phyloP scores from a whole-genome alignment of 53 echinoderm and acorn worm species.

The Apostichopus leukothele region DNA sequence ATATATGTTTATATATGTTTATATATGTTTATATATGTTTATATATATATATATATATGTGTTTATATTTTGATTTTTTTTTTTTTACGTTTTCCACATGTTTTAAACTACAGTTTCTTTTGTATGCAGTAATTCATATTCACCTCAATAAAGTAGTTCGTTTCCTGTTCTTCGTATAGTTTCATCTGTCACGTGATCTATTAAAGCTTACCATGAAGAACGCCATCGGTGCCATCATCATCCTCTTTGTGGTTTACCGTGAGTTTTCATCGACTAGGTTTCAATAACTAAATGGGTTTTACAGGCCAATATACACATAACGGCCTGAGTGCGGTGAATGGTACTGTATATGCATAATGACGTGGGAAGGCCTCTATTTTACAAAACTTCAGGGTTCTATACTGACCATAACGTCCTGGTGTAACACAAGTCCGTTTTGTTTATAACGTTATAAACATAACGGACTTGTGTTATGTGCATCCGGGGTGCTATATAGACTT shows the following conservation, averaged over 20 bases:
- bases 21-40: neutral
- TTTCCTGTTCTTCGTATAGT: neutral
- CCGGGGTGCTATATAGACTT: no score
- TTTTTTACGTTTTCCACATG: no score
- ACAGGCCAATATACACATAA: no score
- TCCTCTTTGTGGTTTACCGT: slow-evolving; percentile 24
- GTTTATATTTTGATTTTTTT: neutral
- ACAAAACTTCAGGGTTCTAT: no score
- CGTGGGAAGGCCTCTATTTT: no score
- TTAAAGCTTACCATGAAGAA: slow-evolving; percentile 10
- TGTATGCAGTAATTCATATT: neutral
- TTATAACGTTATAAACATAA: no score
- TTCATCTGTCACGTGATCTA: neutral
- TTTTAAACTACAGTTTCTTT: no score
- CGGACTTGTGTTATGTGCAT: no score
- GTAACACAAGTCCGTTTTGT: no score
- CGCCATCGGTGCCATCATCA: slow-evolving; percentile 20
- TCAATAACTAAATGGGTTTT: neutral
- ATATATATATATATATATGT: neutral
- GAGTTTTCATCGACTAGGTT: neutral
- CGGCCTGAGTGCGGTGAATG: no score
- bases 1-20: neutral
- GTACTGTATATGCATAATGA: no score
- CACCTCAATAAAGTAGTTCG: neutral
- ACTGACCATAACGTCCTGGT: no score